These are phyloP conservation scores for Poeciliopsis infans DNA, from an alignment of 2,797 vertebrate species.

Conservation along the genomic window DNA sequence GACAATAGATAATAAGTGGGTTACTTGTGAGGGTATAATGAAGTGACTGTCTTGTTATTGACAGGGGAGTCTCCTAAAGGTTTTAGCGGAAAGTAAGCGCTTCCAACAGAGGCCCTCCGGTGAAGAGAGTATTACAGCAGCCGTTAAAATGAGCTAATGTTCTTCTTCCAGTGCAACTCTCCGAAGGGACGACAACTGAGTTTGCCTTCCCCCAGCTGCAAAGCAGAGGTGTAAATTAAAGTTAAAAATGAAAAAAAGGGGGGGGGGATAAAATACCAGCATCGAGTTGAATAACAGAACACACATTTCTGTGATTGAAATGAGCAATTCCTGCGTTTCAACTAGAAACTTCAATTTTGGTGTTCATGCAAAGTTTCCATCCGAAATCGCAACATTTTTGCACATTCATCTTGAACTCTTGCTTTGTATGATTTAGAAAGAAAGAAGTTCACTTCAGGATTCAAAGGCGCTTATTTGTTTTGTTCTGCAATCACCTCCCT, in stretches of 20 bases:
- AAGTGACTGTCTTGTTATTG: conserved; percentile 77
- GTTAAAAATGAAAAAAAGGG: conserved; percentile 54
- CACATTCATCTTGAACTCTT: not conserved
- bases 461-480: conserved; percentile 48
- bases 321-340: conserved; percentile 43
- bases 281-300: conserved; percentile 6
- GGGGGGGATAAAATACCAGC: conserved; percentile 6
- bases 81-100: conserved; percentile 58
- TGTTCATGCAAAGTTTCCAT: conserved; percentile 20
- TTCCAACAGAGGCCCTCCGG: conserved; percentile 67
- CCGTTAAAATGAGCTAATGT: conserved; percentile 79
- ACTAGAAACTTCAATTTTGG: conserved; percentile 6
- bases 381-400: conserved; percentile 20
- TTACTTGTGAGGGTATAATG: conserved; percentile 82
- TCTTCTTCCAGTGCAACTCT: conserved; percentile 63
- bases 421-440: not conserved
- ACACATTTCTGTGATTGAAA: conserved; percentile 51
- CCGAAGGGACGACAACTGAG: conserved; percentile 68
- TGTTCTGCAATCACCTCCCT: conserved; percentile 41
- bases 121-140: conserved; percentile 77
- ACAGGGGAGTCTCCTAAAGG: conserved; percentile 68
- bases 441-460: conserved; percentile 8
- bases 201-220: conserved; percentile 72
- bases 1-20: conserved; percentile 76
- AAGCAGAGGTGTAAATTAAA: conserved; percentile 85